Evolutionary conservation across 2,113 vertebrate species (phyloP).

Genomic region (Rutilus rutilus): DNA sequence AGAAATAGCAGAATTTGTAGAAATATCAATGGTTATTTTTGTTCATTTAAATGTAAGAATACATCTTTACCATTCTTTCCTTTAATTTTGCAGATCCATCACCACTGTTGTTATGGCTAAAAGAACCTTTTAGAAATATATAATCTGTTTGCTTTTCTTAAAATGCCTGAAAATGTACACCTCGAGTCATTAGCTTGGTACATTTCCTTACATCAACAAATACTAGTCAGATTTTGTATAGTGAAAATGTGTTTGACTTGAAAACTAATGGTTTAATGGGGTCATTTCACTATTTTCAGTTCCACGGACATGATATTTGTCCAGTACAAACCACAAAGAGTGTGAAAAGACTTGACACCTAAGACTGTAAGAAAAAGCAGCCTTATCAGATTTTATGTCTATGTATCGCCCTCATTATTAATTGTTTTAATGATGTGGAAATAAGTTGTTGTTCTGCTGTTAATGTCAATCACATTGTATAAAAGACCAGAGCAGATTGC

Average conservation of each 20-base stretch:
- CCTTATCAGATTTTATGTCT: conserved; percentile 62
- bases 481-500: conserved; percentile 48
- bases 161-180: not conserved
- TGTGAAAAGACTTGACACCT: conserved; percentile 13
- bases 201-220: not conserved
- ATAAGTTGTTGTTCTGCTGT: conserved; percentile 60
- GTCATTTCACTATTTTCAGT: conserved; percentile 16
- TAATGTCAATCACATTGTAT: conserved; percentile 41
- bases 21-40: not conserved
- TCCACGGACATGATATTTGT: not conserved
- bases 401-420: conserved; percentile 49
- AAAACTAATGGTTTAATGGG: not conserved
- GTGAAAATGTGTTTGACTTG: conserved; percentile 20
- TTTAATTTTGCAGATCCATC: not conserved
- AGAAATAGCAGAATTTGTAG: not conserved
- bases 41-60: not conserved
- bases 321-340: not conserved
- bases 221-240: not conserved
- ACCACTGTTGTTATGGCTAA: not conserved
- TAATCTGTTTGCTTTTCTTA: conserved; percentile 26
- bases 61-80: not conserved
- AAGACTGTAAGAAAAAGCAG: not conserved
- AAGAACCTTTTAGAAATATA: not conserved
- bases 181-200: not conserved
- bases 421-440: conserved; percentile 64